Evolutionary conservation across 2,888 invertebrate genomes (phyloP).

Genomic region (Drosophila kambysellisi): DNA sequence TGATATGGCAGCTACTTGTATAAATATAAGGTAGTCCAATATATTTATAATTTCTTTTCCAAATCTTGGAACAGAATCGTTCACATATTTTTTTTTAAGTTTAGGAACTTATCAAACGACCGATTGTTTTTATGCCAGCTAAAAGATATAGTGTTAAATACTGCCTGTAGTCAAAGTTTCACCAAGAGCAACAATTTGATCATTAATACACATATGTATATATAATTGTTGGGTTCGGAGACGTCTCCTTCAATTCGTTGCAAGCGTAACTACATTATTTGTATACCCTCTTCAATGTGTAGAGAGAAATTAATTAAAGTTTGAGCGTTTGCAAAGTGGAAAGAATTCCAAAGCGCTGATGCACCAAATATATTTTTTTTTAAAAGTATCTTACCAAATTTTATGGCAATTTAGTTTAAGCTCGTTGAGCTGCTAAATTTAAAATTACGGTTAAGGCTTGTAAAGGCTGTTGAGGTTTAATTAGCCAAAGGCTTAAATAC

Average conservation of each 20-base stretch:
- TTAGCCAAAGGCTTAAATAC: conserved; percentile 12
- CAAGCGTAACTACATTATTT: background rate
- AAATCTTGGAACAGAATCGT: background rate
- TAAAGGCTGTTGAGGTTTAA: conserved; percentile 24
- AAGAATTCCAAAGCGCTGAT: background rate
- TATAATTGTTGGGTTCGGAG: background rate
- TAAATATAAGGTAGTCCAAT: background rate
- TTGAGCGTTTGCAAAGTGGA: conserved; percentile 4
- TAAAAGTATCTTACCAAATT: background rate
- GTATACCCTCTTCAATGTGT: background rate
- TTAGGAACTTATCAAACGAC: background rate
- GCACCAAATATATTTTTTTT: background rate
- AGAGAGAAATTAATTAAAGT: conserved; percentile 23
- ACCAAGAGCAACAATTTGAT: background rate
- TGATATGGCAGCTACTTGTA: background rate
- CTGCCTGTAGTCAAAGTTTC: background rate
- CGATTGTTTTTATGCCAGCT: background rate
- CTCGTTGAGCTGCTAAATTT: conserved; percentile 13
- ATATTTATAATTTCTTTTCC: background rate
- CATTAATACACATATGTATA: background rate
- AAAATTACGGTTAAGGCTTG: conserved; percentile 13
- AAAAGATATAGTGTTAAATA: background rate
- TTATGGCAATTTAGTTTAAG: conserved; percentile 7
- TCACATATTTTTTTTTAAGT: background rate
- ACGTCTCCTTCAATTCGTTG: background rate